Base-by-base conservation (phyloP, 2,797 vertebrate species). In the Enteromius unitaeniatus region DNA sequence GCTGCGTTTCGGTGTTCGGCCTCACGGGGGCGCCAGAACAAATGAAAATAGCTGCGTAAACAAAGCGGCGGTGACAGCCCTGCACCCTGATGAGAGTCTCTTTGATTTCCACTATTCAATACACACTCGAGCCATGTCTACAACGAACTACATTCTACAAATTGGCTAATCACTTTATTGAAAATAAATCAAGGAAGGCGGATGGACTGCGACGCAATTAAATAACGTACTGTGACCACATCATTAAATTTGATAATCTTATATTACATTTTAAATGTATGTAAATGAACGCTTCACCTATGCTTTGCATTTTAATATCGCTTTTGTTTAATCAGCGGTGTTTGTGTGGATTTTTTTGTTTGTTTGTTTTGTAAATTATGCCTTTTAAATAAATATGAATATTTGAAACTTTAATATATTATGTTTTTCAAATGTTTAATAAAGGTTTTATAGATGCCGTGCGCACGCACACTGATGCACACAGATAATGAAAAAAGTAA, bases 11-110 rank as follows among this genome's bases (percentile, higher is more conserved):
- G 6, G 19, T 7, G n/a, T 81, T 88, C 60, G 17, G 79, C 88
- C 94, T 88, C 92, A 86, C 17, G 94, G 89, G 88, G 94, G 93
- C 93, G 93, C 92, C 86, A 88, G 60, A 90, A 86, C 85, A 89
- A 90, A 86, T 47, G 75, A 67, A 88, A 89, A 87, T 26, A 65
- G 23, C 72, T 26, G 69, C 60, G 23, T 6, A 10, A 84, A 60
- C 11, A 21, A 55, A 49, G 23, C 64, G 17, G 64, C 34, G 14
- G 49, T 19, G 45, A 76, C 31, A 64, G 55, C 34, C 19, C 28
- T 65, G 34, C 51, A 40, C n/a, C n/a, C 67, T 13, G 67, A 49
- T 17, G 58, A 84, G 67, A 62, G 28, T 23, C 23, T 40, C 83
- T 84, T 80, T 79, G 77, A 73, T 75, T 76, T 75, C 47, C 47